These are phyloP conservation scores for Zelleria hepariella DNA, from an alignment of 2,888 invertebrate genomes.

Conservation along the genomic window DNA sequence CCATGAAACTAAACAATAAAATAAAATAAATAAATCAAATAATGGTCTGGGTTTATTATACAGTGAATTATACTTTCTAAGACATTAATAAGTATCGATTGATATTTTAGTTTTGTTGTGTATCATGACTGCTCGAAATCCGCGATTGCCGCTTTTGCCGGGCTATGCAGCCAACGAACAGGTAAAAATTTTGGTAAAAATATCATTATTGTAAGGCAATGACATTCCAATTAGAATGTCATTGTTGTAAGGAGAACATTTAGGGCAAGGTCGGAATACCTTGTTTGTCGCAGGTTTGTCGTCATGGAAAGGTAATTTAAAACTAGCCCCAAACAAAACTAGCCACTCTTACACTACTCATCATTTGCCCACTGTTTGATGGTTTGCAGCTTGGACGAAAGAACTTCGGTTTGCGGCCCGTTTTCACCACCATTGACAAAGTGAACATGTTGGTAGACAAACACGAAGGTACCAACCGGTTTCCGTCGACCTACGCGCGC, in stretches of 20 bases:
- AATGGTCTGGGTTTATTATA: not conserved
- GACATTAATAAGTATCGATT: not conserved
- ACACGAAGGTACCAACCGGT: conserved; percentile 36
- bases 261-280: too few species aligned
- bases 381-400: conserved; percentile 47
- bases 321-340: too few species aligned
- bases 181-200: conserved; percentile 67
- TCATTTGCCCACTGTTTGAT: not conserved
- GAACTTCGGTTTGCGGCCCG: conserved; percentile 51
- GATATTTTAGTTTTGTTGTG: not conserved
- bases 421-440: conserved; percentile 49
- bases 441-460: conserved; percentile 63
- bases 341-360: not conserved
- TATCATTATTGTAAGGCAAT: too few species aligned
- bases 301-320: too few species aligned
- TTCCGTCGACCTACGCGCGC: conserved; percentile 80
- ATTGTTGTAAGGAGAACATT: too few species aligned
- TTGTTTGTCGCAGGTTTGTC: too few species aligned
- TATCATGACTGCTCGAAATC: conserved; percentile 67
- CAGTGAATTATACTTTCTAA: not conserved
- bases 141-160: conserved; percentile 80
- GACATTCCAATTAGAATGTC: too few species aligned
- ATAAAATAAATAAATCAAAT: not conserved
- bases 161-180: conserved; percentile 78
- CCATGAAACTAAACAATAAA: not conserved